Evolutionary conservation across 2,113 vertebrate genomes (phyloP), one percentile per base, ranked within the genome.

Genomic region (Noturus placidus): DNA sequence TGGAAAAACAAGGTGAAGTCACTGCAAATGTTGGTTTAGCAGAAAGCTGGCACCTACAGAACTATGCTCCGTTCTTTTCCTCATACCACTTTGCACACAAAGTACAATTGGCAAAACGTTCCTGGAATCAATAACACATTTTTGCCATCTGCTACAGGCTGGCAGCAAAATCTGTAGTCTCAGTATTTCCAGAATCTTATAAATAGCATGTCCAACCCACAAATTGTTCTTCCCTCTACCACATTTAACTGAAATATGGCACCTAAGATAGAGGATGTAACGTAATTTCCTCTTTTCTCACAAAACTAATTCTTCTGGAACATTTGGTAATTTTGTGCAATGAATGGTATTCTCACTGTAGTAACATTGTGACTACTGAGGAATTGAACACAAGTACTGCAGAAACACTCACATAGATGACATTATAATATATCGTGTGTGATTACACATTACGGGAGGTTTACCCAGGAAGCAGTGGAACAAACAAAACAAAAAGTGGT

Each of bases 171-270:
- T 42, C 76, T 57, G 78, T 85, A 88, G 61, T 63, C 79, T 42
- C 82, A 69, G 91, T 89, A 89, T 91, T 91, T 89, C 86, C 87
- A 92, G 30, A 88, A 86, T 35, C 69, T 86, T 92, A 91, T 90
- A 91, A 91, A 92, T 91, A 92, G 85, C 30, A 20, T 82, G 56
- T 63, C 72, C 83, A 86, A 25, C 69, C 87, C 87, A 87, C 90
- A 85, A 65, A 74, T 38, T 17, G 78, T 30, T 65, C 65, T 84
- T 63, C 83, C 85, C 81, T 87, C 30, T 65, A 27, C 90, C 78
- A 87, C 84, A 83, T 56, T 81, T 27, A 54, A 74, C 70, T 67
- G 65, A 78, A 92, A 90, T 89, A 91, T 81, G 87, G 87, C 56
- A 88, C 86, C 76, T 81, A 67, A 35, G 46, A 88, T 85, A 90